These are phyloP conservation scores for Steinernema khuongi DNA, from an alignment of 1,140 invertebrate genomes.

Conservation along the genomic window DNA sequence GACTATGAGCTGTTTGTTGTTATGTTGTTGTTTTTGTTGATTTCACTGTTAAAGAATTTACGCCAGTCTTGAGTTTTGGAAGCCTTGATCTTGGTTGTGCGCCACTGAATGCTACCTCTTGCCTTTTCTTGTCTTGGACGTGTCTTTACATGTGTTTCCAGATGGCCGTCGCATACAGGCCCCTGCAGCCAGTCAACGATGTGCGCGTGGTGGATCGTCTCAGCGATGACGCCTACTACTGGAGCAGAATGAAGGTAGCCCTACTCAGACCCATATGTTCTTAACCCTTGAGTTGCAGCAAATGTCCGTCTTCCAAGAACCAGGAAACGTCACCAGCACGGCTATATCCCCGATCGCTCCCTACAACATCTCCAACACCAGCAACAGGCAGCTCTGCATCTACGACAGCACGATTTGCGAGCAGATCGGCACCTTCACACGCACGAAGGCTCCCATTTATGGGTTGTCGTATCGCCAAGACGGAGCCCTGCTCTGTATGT, in stretches of 20 bases:
- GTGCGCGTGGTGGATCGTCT: constrained; percentile 20
- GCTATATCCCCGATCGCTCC: constrained; percentile 45
- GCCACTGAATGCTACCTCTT: not conserved
- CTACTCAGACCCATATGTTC: constrained; percentile 1
- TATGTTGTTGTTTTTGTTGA: constrained; percentile 25
- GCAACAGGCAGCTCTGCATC: constrained; percentile 30
- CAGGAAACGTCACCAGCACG: constrained; percentile 40
- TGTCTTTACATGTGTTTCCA: not conserved
- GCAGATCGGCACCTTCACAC: constrained; percentile 34
- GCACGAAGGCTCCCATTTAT: constrained; percentile 40
- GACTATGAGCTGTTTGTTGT: constrained; percentile 20
- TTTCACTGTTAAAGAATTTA: constrained; percentile 24
- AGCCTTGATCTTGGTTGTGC: constrained; percentile 19
- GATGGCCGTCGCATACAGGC: constrained; percentile 43
- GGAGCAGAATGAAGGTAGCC: constrained; percentile 48
- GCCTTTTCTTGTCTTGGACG: constrained; percentile 21
- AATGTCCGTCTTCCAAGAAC: constrained; percentile 54
- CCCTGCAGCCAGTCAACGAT: constrained; percentile 31
- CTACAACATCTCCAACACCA: constrained; percentile 45
- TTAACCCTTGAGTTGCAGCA: constrained; percentile 39
- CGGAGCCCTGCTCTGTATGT: constrained; percentile 40
- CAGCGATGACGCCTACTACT: constrained; percentile 47
- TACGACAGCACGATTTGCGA: constrained; percentile 39
- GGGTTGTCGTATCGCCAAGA: constrained; percentile 46
- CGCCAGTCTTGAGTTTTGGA: too few species aligned